These are phyloP conservation scores for Eilema depressum DNA, from an alignment of 2,888 invertebrate species.

Conservation along the genomic window DNA sequence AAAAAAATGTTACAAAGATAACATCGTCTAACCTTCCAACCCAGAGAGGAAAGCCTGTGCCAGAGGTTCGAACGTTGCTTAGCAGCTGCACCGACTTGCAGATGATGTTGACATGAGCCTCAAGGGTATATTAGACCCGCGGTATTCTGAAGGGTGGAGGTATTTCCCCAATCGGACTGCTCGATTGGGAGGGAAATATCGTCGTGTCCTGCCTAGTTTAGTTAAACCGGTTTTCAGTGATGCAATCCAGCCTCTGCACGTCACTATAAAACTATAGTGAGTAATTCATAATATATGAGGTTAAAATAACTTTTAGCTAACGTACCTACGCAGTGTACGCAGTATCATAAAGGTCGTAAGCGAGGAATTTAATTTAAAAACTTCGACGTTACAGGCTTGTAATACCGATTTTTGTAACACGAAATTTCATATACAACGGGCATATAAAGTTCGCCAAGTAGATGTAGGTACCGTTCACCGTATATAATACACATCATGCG, in stretches of 20 bases:
- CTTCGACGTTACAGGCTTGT: constrained; percentile 29
- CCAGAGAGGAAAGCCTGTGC: too few relatives aligned
- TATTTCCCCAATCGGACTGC: too few relatives aligned
- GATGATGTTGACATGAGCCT: too few relatives aligned
- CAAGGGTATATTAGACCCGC: too few relatives aligned
- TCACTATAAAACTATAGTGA: constrained; percentile 34
- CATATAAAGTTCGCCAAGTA: constrained; percentile 39
- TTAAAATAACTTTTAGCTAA: constrained; percentile 12
- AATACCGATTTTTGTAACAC: constrained; percentile 36
- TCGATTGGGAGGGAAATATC: too few relatives aligned
- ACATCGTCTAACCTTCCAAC: too few relatives aligned
- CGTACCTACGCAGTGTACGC: background rate
- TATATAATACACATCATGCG: constrained; percentile 53
- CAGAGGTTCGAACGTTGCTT: too few relatives aligned
- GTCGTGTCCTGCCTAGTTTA: too few relatives aligned
- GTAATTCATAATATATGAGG: constrained; percentile 49
- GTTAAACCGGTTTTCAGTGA: too few relatives aligned
- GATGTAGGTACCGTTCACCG: constrained; percentile 24
- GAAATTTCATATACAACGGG: constrained; percentile 32
- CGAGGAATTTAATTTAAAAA: constrained; percentile 47
- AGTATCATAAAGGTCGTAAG: constrained; percentile 25
- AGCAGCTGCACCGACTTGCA: too few relatives aligned
- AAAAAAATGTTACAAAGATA: too few relatives aligned
- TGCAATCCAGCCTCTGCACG: background rate
- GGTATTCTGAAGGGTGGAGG: too few relatives aligned